Evolutionary conservation across 2,113 vertebrate genomes (phyloP), one percentile per base, ranked within the genome.

Genomic region (Pelecanoides urinatrix): DNA sequence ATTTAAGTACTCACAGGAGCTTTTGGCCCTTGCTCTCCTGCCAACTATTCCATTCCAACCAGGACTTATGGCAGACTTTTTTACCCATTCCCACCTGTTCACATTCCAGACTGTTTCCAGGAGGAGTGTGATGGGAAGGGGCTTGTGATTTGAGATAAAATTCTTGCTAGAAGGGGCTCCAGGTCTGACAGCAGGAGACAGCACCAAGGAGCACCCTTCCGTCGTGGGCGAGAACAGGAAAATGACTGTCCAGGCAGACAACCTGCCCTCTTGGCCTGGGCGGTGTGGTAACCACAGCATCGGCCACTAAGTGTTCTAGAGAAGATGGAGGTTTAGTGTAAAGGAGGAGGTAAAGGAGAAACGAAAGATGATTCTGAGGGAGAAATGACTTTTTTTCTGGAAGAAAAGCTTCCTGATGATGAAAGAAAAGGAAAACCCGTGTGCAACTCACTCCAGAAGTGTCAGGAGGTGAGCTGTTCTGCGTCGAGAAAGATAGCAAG

Each of bases 21-120:
- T 47, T 88, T 88, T 92, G 75, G 36, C 80, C n/a, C 21, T 50
- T 90, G 45, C 59, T 34, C 29, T 96, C 29, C 76, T 94, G 89
- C 56, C 93, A 94, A 15, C 55, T 70, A 17, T 56, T 89, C 72
- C 50, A 55, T 91, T 92, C 77, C 0, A 0, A 78, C 59, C 29
- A 52, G 66, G 44, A 56, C 27, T n/a, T 29, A n/a, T 0, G 0
- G 34, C 70, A 53, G 49, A 49, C 20, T 55, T 56, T 40, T 85
- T 45, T 36, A 65, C 66, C 65, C 38, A 29, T 55, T 90, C 34
- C 74, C 71, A 61, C 66, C 73, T 79, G 62, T 34, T 88, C 44
- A 42, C 19, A 5, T 1, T 3, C 76, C 70, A 67, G 26, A 66
- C 20, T 10, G 27, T 38, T 80, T 89, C 50, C 90, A 80, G 84